phyloP scores from a whole-genome alignment of 2,113 vertebrate species.

The Electrona antarctica region DNA sequence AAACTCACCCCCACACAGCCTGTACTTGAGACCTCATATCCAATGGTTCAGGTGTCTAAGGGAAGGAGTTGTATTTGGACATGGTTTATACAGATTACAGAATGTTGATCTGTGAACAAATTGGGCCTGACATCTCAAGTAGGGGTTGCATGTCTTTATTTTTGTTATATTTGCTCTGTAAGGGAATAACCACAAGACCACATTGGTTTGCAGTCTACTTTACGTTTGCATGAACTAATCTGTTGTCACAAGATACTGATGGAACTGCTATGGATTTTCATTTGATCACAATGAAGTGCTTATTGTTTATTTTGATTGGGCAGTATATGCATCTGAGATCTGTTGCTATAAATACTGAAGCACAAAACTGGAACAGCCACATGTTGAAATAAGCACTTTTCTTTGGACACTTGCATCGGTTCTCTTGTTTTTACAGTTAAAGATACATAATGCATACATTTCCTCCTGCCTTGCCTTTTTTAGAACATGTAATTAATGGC shows the following conservation, averaged over 20 bases:
- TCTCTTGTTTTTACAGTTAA: conserved; percentile 35
- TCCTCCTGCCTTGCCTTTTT: conserved; percentile 47
- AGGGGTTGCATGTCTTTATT: conserved; percentile 58
- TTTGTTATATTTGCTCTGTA: conserved; percentile 75
- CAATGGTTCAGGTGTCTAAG: conserved; percentile 9
- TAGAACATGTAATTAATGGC: conserved; percentile 24
- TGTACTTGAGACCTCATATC: not conserved
- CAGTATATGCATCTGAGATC: conserved; percentile 64
- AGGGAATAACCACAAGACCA: conserved; percentile 80
- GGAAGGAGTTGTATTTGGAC: not conserved
- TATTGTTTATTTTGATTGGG: conserved; percentile 71
- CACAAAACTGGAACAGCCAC: conserved; percentile 79
- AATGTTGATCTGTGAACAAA: conserved; percentile 64
- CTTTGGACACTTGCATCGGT: conserved; percentile 43
- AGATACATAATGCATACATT: conserved; percentile 35
- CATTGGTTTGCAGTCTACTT: conserved; percentile 78
- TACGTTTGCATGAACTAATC: conserved; percentile 71
- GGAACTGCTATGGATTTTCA: conserved; percentile 30
- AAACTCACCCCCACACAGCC: not conserved
- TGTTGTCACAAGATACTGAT: conserved; percentile 61
- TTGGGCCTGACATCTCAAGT: conserved; percentile 58
- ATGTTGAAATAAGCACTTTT: conserved; percentile 74
- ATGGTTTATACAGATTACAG: conserved; percentile 68
- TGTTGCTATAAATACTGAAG: conserved; percentile 74
- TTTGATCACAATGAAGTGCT: conserved; percentile 40